Percentiles rank a stretch among this genome's conserved stretches.
phyloP scores from a whole-genome alignment of 2,888 invertebrate species.

The Acronicta psi region DNA sequence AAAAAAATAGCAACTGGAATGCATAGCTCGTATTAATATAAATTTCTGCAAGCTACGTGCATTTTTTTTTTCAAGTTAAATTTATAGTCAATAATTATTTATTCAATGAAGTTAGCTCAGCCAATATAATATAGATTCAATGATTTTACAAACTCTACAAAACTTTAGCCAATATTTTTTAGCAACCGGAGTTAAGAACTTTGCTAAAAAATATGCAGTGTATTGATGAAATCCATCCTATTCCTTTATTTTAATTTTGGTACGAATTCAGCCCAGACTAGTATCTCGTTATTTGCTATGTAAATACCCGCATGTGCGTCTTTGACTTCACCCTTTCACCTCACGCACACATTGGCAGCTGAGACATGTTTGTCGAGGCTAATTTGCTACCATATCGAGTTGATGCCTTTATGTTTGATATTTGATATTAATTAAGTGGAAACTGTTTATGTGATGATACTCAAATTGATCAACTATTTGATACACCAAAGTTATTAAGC shows the following conservation, averaged over 20 bases:
- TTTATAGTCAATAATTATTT: slow-evolving; percentile 5
- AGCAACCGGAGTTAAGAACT: too few species aligned
- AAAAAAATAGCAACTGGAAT: not conserved
- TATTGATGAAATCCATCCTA: slow-evolving; percentile 19
- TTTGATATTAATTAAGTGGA: slow-evolving; percentile 50
- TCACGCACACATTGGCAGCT: slow-evolving; percentile 48
- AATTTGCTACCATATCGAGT: slow-evolving; percentile 61
- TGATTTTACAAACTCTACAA: too few species aligned
- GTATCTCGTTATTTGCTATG: slow-evolving; percentile 39
- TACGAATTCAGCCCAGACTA: slow-evolving; percentile 11
- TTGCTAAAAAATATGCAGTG: slow-evolving; percentile 5
- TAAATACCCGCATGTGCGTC: slow-evolving; percentile 38
- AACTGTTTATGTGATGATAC: slow-evolving; percentile 36
- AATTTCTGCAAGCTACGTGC: slow-evolving; percentile 14
- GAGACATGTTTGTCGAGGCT: slow-evolving; percentile 59
- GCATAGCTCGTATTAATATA: too few species aligned
- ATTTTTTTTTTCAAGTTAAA: slow-evolving; percentile 27
- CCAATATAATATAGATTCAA: slow-evolving; percentile 11
- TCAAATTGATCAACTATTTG: not conserved
- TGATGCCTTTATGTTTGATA: slow-evolving; percentile 53
- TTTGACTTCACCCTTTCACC: slow-evolving; percentile 55
- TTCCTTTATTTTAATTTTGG: slow-evolving; percentile 15
- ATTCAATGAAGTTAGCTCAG: slow-evolving; percentile 4
- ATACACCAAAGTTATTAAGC: slow-evolving; percentile 14
- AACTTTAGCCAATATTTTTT: too few species aligned